Conservation (phyloP, 2,797 vertebrate genomes). For the Diceros bicornis region DNA sequence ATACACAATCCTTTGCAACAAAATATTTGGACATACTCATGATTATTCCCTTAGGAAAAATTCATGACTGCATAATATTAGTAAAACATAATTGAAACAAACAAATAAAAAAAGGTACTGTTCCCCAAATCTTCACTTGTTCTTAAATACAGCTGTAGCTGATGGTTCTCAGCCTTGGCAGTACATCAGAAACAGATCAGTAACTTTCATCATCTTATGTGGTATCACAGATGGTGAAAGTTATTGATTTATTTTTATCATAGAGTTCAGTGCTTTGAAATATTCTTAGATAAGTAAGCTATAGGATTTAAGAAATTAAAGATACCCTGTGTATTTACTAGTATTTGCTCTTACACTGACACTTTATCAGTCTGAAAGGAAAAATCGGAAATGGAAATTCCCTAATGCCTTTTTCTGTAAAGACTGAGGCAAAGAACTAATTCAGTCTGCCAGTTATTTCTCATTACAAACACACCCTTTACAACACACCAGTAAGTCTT, state of each 20-base stretch:
- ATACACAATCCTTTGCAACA: conserved; percentile 20
- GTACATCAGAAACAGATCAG: background rate
- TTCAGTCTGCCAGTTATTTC: conserved; percentile 31
- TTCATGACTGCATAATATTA: conserved; percentile 4
- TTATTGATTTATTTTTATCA: conserved; percentile 48
- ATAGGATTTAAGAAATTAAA: conserved; percentile 28
- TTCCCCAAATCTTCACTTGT: conserved; percentile 7
- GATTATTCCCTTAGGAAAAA: conserved; percentile 45
- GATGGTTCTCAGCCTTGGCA: conserved; percentile 5
- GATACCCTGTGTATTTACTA: background rate
- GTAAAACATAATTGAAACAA: conserved; percentile 60
- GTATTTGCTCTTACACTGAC: conserved; percentile 22
- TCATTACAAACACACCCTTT: conserved; percentile 31
- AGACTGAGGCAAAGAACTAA: conserved; percentile 30
- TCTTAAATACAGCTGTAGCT: background rate
- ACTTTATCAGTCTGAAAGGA: conserved; percentile 28
- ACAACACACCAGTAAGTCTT: background rate
- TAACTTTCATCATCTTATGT: background rate
- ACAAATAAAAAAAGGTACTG: background rate
- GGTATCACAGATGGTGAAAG: conserved; percentile 30
- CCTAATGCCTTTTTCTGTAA: background rate
- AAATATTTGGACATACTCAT: background rate
- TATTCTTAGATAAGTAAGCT: conserved; percentile 47
- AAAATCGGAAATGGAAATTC: conserved; percentile 11
- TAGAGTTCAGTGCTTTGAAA: conserved; percentile 54